Evolutionary conservation across 2,113 vertebrate species (phyloP).

Genomic region (Ardeotis arabs): DNA sequence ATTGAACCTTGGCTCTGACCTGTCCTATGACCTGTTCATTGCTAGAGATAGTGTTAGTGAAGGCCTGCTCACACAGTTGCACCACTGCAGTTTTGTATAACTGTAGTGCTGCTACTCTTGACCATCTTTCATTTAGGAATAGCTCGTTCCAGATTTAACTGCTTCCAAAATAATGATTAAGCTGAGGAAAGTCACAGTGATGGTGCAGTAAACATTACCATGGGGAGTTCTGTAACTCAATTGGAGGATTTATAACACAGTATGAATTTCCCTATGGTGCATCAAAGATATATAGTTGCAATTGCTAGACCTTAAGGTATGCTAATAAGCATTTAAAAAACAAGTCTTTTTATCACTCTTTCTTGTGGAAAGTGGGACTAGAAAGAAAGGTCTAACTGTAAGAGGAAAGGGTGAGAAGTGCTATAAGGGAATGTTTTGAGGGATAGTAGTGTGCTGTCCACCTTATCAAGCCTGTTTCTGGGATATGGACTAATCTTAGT

Average conservation of each 20-base stretch:
- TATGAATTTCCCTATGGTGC: neutral
- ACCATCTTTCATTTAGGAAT: neutral
- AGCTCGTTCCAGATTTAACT: neutral
- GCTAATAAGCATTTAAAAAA: neutral
- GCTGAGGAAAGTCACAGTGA: neutral
- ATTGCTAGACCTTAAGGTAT: neutral
- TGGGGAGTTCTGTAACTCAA: neutral
- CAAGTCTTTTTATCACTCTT: neutral
- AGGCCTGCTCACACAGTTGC: neutral
- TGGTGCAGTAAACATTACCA: neutral
- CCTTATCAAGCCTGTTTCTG: neutral
- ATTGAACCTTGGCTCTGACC: neutral
- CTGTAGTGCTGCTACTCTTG: neutral
- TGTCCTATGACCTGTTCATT: neutral
- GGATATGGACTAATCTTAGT: neutral
- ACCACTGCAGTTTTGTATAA: neutral
- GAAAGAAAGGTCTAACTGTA: neutral
- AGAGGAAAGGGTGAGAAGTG: neutral
- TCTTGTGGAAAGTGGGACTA: too few relatives aligned
- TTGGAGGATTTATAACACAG: neutral
- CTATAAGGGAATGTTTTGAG: neutral
- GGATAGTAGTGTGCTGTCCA: too few relatives aligned
- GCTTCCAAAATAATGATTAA: constrained; percentile 21
- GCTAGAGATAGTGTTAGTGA: neutral
- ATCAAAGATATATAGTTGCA: neutral